Conservation (phyloP, 2,113 vertebrate species). For the Podarcis cretensis region DNA sequence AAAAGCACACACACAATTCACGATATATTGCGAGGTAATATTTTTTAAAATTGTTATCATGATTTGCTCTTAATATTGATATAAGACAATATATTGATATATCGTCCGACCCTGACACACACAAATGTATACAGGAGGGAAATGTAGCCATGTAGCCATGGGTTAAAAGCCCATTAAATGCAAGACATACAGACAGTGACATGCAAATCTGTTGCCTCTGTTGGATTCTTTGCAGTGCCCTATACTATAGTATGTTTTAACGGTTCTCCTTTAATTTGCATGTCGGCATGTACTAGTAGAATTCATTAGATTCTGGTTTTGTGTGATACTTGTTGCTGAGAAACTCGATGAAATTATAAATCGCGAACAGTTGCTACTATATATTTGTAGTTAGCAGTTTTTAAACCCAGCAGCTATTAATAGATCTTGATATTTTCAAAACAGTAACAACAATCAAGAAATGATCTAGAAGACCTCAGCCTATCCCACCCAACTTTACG, state of each 20-base stretch:
- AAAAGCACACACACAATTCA: too few species aligned
- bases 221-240: neutral
- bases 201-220: neutral
- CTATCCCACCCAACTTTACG: too few species aligned
- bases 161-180: neutral
- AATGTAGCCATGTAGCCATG: neutral
- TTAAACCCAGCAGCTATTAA: neutral
- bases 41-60: too few species aligned
- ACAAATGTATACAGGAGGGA: neutral
- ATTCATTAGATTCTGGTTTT: neutral
- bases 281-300: neutral
- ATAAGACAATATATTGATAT: too few species aligned
- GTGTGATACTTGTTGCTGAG: neutral
- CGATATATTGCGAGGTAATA: too few species aligned
- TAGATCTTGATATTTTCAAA: neutral
- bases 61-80: too few species aligned
- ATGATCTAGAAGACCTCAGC: neutral
- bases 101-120: neutral
- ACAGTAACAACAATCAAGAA: too few species aligned
- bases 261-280: neutral
- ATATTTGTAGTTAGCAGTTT: neutral
- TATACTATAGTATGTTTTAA: neutral
- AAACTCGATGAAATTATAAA: neutral
- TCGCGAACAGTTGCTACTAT: neutral
- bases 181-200: neutral